Evolutionary conservation across 2,888 invertebrate genomes (phyloP).

Genomic region (Leistus spinibarbis): DNA sequence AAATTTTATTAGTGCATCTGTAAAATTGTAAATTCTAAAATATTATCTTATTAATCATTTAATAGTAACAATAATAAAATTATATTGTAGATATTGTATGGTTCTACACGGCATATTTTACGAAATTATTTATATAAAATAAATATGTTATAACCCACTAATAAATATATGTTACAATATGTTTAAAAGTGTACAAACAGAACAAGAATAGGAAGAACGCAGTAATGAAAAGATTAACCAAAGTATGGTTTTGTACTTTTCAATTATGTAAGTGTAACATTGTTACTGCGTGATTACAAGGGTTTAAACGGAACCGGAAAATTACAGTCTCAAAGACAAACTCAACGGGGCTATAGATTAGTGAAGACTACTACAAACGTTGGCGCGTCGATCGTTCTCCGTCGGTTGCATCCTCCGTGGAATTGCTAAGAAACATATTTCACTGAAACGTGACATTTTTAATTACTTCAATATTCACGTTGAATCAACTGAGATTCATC

Average conservation of each 20-base stretch:
- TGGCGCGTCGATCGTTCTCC: not conserved
- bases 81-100: too few species aligned
- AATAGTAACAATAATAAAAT: too few species aligned
- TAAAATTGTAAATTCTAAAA: too few species aligned
- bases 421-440: constrained; percentile 1
- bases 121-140: too few species aligned
- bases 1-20: too few species aligned
- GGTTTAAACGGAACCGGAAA: not conserved
- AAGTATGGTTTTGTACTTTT: not conserved
- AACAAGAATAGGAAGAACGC: not conserved
- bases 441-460: not conserved
- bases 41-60: too few species aligned
- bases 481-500: not conserved
- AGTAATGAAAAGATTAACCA: too few species aligned
- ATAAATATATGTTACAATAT: too few species aligned
- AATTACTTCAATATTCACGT: not conserved
- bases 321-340: constrained; percentile 2
- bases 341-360: not conserved
- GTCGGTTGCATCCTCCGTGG: not conserved
- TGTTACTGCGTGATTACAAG: not conserved
- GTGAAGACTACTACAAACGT: not conserved
- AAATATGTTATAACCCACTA: too few species aligned
- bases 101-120: too few species aligned
- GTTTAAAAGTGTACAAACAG: too few species aligned
- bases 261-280: not conserved